A percentile compares a stretch with the other conserved stretches of the same genome.
These are phyloP conservation scores for Dinomys branickii DNA, from an alignment of 2,113 vertebrate species.

Conservation along the genomic window DNA sequence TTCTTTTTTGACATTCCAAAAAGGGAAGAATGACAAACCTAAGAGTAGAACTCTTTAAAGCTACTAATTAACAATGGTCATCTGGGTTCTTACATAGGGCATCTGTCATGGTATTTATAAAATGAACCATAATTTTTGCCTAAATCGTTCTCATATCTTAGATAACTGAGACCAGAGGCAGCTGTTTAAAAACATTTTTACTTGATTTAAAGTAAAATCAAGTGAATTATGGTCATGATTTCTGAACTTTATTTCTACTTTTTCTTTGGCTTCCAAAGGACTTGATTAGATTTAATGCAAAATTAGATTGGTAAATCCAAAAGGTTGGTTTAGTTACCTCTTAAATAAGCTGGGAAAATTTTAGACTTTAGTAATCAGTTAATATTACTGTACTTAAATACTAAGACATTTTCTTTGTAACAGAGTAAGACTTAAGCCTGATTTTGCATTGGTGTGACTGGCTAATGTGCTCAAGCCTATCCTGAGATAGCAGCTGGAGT, in stretches of 20 bases:
- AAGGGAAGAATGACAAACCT: background rate
- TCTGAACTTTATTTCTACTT: background rate
- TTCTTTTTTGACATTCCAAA: background rate
- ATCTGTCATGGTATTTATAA: background rate
- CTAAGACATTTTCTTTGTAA: background rate
- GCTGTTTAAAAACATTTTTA: constrained; percentile 30
- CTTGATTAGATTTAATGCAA: background rate
- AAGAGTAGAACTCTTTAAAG: background rate
- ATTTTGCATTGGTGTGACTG: background rate
- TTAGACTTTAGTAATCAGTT: background rate
- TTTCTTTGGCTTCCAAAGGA: constrained; percentile 46
- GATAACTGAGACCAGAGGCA: background rate
- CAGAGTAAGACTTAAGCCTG: background rate
- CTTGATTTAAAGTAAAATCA: constrained; percentile 6
- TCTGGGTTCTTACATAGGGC: background rate
- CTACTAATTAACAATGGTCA: background rate
- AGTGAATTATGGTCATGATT: background rate
- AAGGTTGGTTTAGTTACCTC: background rate
- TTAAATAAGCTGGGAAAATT: background rate
- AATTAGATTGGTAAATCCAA: background rate
- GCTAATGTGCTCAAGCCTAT: background rate
- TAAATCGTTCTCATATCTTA: background rate
- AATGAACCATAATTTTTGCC: background rate
- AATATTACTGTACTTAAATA: background rate
- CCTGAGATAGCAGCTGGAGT: background rate